These are phyloP conservation scores for Drosophila gaucha DNA, from an alignment of 2,888 invertebrate genomes.

Conservation along the genomic window DNA sequence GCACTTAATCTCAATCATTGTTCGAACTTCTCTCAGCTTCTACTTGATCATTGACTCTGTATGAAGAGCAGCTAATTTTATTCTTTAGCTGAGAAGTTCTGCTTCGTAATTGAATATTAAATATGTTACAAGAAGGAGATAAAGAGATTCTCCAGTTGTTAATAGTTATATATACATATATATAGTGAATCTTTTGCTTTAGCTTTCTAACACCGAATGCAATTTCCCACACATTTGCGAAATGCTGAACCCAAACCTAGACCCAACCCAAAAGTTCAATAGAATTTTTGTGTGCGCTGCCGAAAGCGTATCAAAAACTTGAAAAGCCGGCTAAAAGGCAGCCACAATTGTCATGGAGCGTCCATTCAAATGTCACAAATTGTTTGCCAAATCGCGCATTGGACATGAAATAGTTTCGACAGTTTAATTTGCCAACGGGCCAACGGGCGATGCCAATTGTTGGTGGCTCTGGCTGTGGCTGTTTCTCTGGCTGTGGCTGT, in stretches of 20 bases:
- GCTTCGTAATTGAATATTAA: too few species aligned
- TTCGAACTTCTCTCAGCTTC: background rate
- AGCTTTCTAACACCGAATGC: background rate
- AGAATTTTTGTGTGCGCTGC: slow-evolving; percentile 51
- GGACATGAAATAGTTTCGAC: slow-evolving; percentile 84
- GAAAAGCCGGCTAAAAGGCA: slow-evolving; percentile 57
- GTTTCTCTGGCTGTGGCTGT: slow-evolving; percentile 10
- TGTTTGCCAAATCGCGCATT: slow-evolving; percentile 81
- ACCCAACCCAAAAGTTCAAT: slow-evolving; percentile 51
- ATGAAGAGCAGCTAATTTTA: background rate
- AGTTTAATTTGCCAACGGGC: slow-evolving; percentile 82
- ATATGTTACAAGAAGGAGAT: background rate
- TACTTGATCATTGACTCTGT: background rate
- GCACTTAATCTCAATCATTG: slow-evolving; percentile 53
- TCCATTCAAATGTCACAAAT: slow-evolving; percentile 83
- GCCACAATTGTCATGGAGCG: slow-evolving; percentile 76
- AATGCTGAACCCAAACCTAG: background rate
- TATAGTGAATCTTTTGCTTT: background rate
- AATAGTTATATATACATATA: background rate
- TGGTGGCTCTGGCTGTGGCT: slow-evolving; percentile 46
- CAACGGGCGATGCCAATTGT: slow-evolving; percentile 54
- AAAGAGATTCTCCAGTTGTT: too few species aligned
- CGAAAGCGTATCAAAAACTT: slow-evolving; percentile 58
- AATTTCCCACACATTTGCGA: slow-evolving; percentile 46
- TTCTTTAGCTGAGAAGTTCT: background rate